These are phyloP conservation scores for Pseudorectes ferrugineus DNA, from an alignment of 2,113 vertebrate species.

Conservation along the genomic window DNA sequence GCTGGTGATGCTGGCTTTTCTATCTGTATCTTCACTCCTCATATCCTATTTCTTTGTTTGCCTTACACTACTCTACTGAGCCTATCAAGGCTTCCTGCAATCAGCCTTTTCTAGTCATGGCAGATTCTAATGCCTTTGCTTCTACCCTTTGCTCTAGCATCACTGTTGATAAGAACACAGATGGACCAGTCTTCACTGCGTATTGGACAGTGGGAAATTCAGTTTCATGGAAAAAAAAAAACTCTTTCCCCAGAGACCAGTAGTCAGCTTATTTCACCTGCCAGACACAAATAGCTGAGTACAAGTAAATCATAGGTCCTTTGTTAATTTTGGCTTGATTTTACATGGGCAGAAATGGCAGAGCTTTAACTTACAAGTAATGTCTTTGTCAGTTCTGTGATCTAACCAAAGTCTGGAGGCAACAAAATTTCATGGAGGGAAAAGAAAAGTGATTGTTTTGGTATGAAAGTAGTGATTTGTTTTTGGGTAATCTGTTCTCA, in stretches of 20 bases:
- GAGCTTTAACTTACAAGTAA: background rate
- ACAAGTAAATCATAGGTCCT: background rate
- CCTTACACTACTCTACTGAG: background rate
- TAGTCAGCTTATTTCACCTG: background rate
- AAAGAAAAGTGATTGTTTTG: background rate
- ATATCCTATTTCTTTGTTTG: background rate
- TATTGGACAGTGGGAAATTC: background rate
- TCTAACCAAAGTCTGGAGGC: background rate
- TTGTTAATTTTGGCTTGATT: background rate
- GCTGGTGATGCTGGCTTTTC: rapidly evolving
- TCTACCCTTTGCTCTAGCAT: background rate
- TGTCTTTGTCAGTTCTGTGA: background rate
- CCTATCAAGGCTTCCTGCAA: background rate
- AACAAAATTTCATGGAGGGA: background rate
- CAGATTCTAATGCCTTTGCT: background rate
- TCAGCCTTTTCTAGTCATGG: background rate
- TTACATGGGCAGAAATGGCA: background rate
- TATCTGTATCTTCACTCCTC: background rate
- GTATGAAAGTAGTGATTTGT: rapidly evolving
- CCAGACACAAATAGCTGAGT: background rate
- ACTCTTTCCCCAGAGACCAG: background rate
- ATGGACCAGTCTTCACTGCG: background rate
- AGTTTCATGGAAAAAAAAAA: background rate
- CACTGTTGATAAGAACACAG: background rate
- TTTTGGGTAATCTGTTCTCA: background rate